A percentile compares a stretch with the other conserved stretches of the same genome.
phyloP scores from a whole-genome alignment of 2,888 invertebrate genomes.

The Corbicula japonica region DNA sequence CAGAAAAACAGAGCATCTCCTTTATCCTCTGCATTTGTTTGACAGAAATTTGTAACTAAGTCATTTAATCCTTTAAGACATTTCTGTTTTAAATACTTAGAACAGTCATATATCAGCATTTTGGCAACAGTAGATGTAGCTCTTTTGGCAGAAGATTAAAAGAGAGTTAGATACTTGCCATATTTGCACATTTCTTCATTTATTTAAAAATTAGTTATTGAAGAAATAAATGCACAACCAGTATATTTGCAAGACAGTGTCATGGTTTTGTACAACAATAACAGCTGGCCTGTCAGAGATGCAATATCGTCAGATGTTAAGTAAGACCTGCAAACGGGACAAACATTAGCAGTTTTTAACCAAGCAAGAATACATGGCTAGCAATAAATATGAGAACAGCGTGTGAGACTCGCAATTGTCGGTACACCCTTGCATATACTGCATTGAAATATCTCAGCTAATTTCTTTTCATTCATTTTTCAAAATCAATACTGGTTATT shows the following conservation, averaged over 20 bases:
- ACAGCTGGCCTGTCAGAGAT: background rate
- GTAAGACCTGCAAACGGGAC: slow-evolving; percentile 16
- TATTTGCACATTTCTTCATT: background rate
- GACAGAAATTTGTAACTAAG: background rate
- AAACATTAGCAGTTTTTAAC: background rate
- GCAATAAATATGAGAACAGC: slow-evolving; percentile 3
- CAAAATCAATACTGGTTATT: slow-evolving; percentile 21
- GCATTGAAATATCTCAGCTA: slow-evolving; percentile 20
- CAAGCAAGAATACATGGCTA: slow-evolving; percentile 9
- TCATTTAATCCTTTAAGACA: background rate
- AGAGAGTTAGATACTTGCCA: background rate
- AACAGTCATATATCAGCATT: background rate
- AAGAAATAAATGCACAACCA: background rate
- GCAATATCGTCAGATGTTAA: background rate
- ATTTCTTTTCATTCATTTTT: slow-evolving; percentile 21
- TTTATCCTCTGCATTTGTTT: background rate
- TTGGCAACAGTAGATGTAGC: background rate
- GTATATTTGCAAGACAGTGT: background rate
- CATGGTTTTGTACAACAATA: background rate
- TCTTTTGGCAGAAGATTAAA: background rate
- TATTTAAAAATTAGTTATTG: background rate
- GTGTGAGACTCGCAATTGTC: background rate
- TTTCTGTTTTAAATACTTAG: background rate
- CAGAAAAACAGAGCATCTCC: slow-evolving; percentile 1
- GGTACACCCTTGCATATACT: slow-evolving; percentile 21